Base-by-base conservation (phyloP, 35 echinoderm and acorn worm genomes). In the Apostichopus parvimensis region DNA sequence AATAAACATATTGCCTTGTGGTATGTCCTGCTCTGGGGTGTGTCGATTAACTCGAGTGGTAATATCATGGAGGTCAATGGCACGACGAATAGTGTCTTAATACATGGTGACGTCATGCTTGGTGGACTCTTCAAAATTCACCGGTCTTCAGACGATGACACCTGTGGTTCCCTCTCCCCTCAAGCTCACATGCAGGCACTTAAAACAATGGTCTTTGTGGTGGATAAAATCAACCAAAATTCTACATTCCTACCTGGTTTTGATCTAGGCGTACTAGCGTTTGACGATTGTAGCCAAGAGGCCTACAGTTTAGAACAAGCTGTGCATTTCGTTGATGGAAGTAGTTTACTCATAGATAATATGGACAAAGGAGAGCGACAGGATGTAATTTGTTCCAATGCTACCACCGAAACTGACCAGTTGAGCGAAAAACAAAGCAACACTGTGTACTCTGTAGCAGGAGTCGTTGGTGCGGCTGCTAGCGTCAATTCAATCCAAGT, bases 261-360 rank as follows among this genome's bases (percentile, higher is more conserved):
- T 82, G 91, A 73, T 2, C 92, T 98, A 2, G 96, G 96, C 34
- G 91, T 98, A 1, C 94, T 86, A 11, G 96, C 94, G 11, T 92
- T 95, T 23, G 96, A 98, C 28, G 96, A 98, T 78, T 98, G 96
- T 60, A 95, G 92, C 66, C 94, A 98, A 62, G 96, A 98, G n/a
- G 92, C 94, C 0, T 83, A 83, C 55, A 90, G 94, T 57, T 53
- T 98, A 24, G 96, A 98, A 79, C 96, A 95, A 90, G 92, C 94
- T 1, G 94, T 98, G 11, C 85, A 98, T 53, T 98, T 98, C 61
- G 92, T 98, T 11, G 80, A 90, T 20, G 81, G 94, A 15, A 76
- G 53, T 9, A 59, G 57, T 17, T 54, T 91, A 3, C 82, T 86
- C 22, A 77, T 85, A 20, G 72, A 90, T 77, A 79, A 58, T 11